These are phyloP conservation scores for Hyperoodon ampullatus DNA, from an alignment of 2,113 vertebrate species.

Conservation along the genomic window DNA sequence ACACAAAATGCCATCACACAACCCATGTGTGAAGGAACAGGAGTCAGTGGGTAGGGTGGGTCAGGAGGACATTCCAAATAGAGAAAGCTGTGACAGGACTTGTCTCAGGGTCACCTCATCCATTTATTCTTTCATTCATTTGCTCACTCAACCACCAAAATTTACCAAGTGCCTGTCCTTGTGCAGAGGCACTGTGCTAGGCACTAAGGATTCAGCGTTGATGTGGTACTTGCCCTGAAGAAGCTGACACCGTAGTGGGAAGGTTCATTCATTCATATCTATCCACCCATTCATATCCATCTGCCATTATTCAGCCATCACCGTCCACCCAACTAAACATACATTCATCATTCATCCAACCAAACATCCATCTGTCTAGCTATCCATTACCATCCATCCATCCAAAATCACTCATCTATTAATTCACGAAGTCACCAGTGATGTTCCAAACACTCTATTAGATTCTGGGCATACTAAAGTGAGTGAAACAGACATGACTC, in stretches of 20 bases:
- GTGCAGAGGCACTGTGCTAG: too few species aligned
- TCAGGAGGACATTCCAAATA: background rate
- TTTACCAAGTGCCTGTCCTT: background rate
- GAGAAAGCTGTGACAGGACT: background rate
- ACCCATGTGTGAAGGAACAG: background rate
- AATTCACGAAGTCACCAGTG: background rate
- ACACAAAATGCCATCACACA: constrained; percentile 64
- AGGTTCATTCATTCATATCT: background rate
- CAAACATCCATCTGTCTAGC: background rate
- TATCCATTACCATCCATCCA: background rate
- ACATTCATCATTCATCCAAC: background rate
- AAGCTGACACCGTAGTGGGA: background rate
- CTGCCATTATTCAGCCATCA: background rate
- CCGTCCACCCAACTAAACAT: background rate
- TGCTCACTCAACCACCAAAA: background rate
- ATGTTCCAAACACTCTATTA: background rate
- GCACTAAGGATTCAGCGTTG: background rate
- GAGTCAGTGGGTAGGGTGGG: background rate
- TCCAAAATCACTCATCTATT: background rate
- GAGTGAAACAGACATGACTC: background rate
- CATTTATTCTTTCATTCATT: background rate
- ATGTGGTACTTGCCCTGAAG: too few species aligned
- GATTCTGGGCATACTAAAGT: background rate
- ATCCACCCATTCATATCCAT: too few species aligned
- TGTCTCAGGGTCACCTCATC: background rate